Conservation (phyloP, 2,888 invertebrate species). For the Dynastes grantii region DNA sequence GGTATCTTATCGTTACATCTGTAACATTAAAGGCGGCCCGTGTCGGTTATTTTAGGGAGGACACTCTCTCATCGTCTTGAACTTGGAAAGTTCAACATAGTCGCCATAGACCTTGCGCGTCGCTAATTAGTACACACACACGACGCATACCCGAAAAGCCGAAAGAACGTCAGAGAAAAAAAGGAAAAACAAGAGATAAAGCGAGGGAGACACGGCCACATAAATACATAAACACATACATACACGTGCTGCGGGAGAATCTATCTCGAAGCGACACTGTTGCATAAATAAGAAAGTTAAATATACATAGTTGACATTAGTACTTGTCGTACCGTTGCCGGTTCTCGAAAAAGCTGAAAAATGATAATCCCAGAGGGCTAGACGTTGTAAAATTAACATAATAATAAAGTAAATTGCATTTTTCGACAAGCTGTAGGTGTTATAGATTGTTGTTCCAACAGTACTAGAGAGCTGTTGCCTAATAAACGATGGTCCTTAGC, state of each 20-base stretch:
- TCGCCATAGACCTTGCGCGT: conserved; percentile 41
- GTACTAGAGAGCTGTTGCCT: no score
- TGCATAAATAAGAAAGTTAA: conserved; percentile 46
- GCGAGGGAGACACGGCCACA: conserved; percentile 37
- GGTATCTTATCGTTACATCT: conserved; percentile 1
- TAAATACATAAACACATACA: conserved; percentile 20
- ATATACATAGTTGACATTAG: conserved; percentile 31
- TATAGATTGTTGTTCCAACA: neutral
- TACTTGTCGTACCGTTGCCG: conserved; percentile 28
- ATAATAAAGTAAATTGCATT: neutral
- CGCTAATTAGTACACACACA: conserved; percentile 36
- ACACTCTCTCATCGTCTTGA: conserved; percentile 31
- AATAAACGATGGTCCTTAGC: no score
- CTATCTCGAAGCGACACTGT: conserved; percentile 37
- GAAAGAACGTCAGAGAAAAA: neutral
- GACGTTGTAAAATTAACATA: conserved; percentile 7
- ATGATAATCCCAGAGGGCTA: neutral
- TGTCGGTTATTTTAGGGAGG: conserved; percentile 37
- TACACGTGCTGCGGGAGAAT: conserved; percentile 35
- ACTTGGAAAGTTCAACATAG: conserved; percentile 41
- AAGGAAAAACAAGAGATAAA: conserved; percentile 26
- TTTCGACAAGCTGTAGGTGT: neutral
- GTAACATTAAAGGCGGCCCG: conserved; percentile 14
- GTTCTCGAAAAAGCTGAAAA: conserved; percentile 15
- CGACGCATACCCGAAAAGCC: conserved; percentile 17